Evolutionary conservation across 2,888 invertebrate species (phyloP), one percentile per base, ranked within the genome.

Genomic region (Cyclophora albipunctata): DNA sequence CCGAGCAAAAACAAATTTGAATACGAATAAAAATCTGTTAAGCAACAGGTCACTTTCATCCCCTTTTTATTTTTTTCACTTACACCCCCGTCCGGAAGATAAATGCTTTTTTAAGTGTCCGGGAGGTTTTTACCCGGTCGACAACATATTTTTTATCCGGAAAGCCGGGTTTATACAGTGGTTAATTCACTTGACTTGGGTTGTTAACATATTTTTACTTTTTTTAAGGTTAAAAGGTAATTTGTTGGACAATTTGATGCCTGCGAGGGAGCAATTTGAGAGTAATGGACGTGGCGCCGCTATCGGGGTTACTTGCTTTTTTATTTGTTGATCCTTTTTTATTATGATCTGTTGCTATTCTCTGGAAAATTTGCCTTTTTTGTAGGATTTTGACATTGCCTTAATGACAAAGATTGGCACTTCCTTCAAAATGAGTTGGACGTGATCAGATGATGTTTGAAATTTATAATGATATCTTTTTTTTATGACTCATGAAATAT

Each of bases 81-180:
- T 64, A 59, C 63, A 53, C 57, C 52, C 60, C 55, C 64, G 64
- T 62, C 59, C 61, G 54, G 61, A 54, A 73, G 71, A 80, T 69
- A 76, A 80, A 79, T 75, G 69, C 67, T 71, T 69, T 73, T 78
- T 78, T 78, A 81, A 79, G 74, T 75, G 74, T 64, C 68, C 68
- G 62, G 59, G 65, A 63, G 62, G 68, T 74, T 79, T 81, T 79
- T 67, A 53, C 63, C 65, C 67, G 58, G 69, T 75, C 56, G 75
- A 70, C 74, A 81, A 78, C 81, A 81, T 78, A 79, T 81, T 82
- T 20, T 80, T 80, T 75, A 71, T 59, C 71, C 70, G 71, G 70
- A 68, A 59, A 67, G 69, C 69, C 71, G 66, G 62, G 51, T 60
- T 61, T 52, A 37, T 58, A 57, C 59, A 52, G 58, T 64, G 66